Conservation (phyloP, 1,140 invertebrate species). For the Chelonus insularis region DNA sequence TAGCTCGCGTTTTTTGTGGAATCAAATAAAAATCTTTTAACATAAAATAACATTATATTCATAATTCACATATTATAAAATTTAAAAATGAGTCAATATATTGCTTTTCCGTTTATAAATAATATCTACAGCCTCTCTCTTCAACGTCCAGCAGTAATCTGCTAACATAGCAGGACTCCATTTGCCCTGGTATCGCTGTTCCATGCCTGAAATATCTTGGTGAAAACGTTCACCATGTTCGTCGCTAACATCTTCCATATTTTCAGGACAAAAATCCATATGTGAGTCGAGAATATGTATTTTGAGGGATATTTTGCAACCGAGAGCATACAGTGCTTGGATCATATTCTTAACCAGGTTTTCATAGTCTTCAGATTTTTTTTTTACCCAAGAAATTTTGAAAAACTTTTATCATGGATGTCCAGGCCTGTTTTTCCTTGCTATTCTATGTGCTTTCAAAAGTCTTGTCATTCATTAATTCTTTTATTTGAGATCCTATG, state of each 20-base stretch:
- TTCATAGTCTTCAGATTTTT: conserved; percentile 31
- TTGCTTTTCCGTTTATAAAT: no score
- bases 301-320: background rate
- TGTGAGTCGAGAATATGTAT: background rate
- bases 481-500: conserved; percentile 20
- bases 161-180: background rate
- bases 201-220: background rate
- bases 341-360: conserved; percentile 29
- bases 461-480: conserved; percentile 20
- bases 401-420: conserved; percentile 16
- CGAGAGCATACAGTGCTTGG: no score
- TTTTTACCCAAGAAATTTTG: conserved; percentile 25
- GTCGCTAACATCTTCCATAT: background rate
- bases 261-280: background rate
- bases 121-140: no score
- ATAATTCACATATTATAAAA: no score
- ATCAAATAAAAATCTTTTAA: no score
- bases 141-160: background rate
- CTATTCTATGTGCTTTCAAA: conserved; percentile 19
- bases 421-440: conserved; percentile 22
- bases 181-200: background rate
- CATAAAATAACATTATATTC: no score
- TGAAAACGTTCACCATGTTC: background rate
- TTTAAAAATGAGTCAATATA: no score
- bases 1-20: no score